Evolutionary conservation across 2,113 vertebrate genomes (phyloP).

Genomic region (Pluvianellus socialis): DNA sequence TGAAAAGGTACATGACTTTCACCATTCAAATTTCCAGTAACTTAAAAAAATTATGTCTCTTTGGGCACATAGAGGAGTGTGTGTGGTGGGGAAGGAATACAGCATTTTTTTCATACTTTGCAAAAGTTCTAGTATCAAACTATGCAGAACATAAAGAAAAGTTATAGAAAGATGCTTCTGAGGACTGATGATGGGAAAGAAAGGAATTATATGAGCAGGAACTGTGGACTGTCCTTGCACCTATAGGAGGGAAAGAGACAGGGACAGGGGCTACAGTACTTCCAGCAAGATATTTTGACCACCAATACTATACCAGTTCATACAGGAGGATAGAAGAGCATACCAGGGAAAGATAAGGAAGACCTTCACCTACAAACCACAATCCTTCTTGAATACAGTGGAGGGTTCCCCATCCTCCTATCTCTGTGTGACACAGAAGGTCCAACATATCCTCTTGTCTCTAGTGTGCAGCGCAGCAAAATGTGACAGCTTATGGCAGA

Average conservation of each 20-base stretch:
- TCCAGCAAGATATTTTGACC: background rate
- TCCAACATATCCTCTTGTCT: background rate
- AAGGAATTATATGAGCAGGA: background rate
- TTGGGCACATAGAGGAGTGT: background rate
- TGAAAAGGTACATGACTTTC: conserved; percentile 27
- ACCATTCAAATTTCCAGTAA: conserved; percentile 40
- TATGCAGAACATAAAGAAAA: conserved; percentile 23
- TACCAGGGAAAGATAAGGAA: background rate
- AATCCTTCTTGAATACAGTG: background rate
- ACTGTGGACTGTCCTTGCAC: background rate
- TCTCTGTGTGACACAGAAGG: background rate
- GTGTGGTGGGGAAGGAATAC: conserved; percentile 16
- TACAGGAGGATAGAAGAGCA: background rate
- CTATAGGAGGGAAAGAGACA: background rate
- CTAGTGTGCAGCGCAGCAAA: background rate
- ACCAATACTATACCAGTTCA: background rate
- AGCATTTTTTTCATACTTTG: conserved; percentile 11
- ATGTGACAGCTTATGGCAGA: background rate
- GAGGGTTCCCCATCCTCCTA: background rate
- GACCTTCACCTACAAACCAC: background rate
- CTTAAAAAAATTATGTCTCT: background rate
- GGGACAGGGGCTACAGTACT: background rate
- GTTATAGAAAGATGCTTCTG: background rate
- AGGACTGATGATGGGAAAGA: background rate
- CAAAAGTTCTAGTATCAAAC: conserved; percentile 30